phyloP scores from a whole-genome alignment of 2,888 invertebrate species.

The Hirtodrosophila confusa region DNA sequence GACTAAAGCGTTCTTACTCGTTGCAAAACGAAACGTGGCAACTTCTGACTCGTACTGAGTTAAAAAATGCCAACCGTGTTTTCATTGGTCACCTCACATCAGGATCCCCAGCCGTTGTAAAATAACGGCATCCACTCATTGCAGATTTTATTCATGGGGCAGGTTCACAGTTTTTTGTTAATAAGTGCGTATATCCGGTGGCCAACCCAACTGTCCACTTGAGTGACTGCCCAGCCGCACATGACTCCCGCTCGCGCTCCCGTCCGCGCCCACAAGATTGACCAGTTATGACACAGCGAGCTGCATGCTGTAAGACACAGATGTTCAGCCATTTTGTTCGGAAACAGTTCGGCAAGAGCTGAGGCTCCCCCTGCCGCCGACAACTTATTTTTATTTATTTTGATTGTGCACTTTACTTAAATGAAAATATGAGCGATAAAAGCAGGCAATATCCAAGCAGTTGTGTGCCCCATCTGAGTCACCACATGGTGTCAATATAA shows the following conservation, averaged over 20 bases:
- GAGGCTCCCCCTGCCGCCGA: neutral
- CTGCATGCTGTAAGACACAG: constrained; percentile 23
- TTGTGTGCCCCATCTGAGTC: constrained; percentile 4
- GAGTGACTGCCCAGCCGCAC: constrained; percentile 37
- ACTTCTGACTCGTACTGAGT: no score
- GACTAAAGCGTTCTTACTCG: no score
- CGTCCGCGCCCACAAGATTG: constrained; percentile 30
- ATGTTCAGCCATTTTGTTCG: constrained; percentile 25
- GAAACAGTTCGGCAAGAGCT: constrained; percentile 21
- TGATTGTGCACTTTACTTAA: constrained; percentile 57
- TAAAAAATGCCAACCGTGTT: constrained; percentile 16
- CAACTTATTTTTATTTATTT: constrained; percentile 58
- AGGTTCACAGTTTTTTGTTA: constrained; percentile 33
- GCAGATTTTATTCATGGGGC: constrained; percentile 50
- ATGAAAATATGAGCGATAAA: constrained; percentile 55
- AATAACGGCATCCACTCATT: constrained; percentile 19
- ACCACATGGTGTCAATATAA: constrained; percentile 47
- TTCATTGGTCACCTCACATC: neutral
- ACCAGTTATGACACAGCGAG: constrained; percentile 38
- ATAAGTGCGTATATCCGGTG: constrained; percentile 37
- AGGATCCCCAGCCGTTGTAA: constrained; percentile 7
- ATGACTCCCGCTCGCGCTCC: constrained; percentile 11
- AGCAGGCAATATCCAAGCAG: constrained; percentile 26
- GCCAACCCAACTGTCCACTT: constrained; percentile 33
- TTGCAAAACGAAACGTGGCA: no score